Percentiles rank a stretch among this genome's conserved stretches.
Conservation (phyloP, 2,888 invertebrate genomes). For the Folsomia manolachei region DNA sequence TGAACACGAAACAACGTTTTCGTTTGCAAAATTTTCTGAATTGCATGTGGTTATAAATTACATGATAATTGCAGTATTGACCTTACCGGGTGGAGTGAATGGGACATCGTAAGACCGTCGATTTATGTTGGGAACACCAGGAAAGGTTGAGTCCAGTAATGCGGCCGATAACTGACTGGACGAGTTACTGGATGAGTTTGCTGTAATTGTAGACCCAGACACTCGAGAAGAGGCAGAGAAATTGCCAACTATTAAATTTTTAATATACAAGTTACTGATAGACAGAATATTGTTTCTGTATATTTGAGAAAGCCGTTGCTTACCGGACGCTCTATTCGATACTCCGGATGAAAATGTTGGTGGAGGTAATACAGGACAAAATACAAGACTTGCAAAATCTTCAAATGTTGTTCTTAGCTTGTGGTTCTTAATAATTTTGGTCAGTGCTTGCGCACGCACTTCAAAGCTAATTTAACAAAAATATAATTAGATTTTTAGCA, state of each 20-base stretch:
- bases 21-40: no score
- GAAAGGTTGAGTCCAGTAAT: constrained; percentile 32
- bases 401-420: constrained; percentile 87
- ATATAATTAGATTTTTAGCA: not conserved
- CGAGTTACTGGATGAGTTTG: constrained; percentile 24
- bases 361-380: constrained; percentile 64
- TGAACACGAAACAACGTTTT: no score
- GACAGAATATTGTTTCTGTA: constrained; percentile 9
- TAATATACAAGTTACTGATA: not conserved
- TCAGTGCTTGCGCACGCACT: constrained; percentile 80
- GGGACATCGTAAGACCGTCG: constrained; percentile 30
- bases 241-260: constrained; percentile 32
- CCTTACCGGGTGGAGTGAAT: constrained; percentile 42
- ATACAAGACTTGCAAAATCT: constrained; percentile 73
- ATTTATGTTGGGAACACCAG: not conserved
- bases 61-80: no score
- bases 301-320: constrained; percentile 18
- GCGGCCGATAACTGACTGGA: constrained; percentile 33
- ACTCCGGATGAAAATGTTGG: constrained; percentile 56
- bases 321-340: constrained; percentile 53
- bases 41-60: no score
- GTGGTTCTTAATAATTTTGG: constrained; percentile 79
- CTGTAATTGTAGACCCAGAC: constrained; percentile 30
- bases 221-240: constrained; percentile 37
- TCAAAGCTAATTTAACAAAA: constrained; percentile 70